Conservation (phyloP, 2,797 vertebrate species). For the Octomys mimax region DNA sequence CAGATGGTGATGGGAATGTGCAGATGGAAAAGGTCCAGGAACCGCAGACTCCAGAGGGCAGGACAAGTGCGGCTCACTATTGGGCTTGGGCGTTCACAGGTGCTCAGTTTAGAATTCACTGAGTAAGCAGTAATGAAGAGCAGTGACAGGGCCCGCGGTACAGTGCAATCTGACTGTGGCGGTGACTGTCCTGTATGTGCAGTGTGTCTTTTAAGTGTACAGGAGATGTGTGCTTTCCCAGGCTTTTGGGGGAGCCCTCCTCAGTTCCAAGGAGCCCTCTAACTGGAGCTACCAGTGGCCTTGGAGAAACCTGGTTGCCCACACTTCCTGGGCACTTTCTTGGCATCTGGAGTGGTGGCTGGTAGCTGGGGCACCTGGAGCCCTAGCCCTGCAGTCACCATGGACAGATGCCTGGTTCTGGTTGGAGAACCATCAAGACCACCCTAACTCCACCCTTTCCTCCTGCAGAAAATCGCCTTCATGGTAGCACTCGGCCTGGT, state of each 20-base stretch:
- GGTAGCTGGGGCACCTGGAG: not conserved
- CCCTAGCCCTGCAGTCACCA: rapidly evolving
- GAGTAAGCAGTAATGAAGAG: not conserved
- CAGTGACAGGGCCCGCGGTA: not conserved
- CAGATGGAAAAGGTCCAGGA: not conserved
- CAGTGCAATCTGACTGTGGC: not conserved
- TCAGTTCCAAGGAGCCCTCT: too few relatives aligned
- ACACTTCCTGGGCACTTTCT: not conserved
- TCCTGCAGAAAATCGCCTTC: conserved; percentile 97
- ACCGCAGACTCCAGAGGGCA: too few relatives aligned
- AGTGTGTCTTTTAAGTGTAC: not conserved
- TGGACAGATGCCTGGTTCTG: rapidly evolving
- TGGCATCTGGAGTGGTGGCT: not conserved
- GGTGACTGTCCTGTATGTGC: not conserved
- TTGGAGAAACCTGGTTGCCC: rapidly evolving
- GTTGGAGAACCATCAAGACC: rapidly evolving
- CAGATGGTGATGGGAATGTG: not conserved
- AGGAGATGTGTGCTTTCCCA: not conserved
- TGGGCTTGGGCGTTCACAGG: not conserved
- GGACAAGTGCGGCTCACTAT: rapidly evolving
- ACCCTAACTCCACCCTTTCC: conserved; percentile 47
- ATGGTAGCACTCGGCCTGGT: conserved; percentile 98
- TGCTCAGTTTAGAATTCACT: not conserved
- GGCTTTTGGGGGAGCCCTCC: rapidly evolving
- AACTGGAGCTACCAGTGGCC: too few relatives aligned